phyloP scores from a whole-genome alignment of 2,888 invertebrate species.

The Drosophila koepferae region DNA sequence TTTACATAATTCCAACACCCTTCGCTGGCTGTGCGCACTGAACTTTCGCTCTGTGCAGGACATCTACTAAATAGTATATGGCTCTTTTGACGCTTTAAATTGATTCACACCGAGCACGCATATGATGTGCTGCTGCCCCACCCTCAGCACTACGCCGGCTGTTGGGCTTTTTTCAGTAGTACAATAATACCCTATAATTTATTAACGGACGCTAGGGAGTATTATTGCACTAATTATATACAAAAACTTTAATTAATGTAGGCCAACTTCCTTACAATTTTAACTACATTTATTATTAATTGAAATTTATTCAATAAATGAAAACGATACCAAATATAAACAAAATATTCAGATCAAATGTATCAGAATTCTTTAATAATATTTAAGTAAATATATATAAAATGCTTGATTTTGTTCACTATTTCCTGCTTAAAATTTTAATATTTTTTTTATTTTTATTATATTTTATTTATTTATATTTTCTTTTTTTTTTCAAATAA shows the following conservation, averaged over 20 bases:
- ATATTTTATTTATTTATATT: too few species aligned
- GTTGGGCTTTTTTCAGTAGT: constrained; percentile 8
- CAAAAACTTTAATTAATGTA: neutral
- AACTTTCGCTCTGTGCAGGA: constrained; percentile 60
- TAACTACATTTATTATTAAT: neutral
- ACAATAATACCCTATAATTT: constrained; percentile 35
- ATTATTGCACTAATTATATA: neutral
- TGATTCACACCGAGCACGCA: constrained; percentile 79
- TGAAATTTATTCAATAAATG: neutral
- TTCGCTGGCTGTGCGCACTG: constrained; percentile 39
- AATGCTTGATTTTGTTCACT: too few species aligned
- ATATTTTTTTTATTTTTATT: too few species aligned
- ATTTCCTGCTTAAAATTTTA: too few species aligned
- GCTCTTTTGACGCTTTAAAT: constrained; percentile 77
- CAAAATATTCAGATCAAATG: neutral
- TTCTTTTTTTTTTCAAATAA: too few species aligned
- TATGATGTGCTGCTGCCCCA: constrained; percentile 11
- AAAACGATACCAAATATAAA: neutral
- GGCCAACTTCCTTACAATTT: too few species aligned
- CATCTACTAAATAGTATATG: constrained; percentile 70
- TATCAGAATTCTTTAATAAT: too few species aligned
- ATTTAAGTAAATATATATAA: too few species aligned
- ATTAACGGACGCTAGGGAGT: too few species aligned
- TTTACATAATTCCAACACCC: constrained; percentile 74
- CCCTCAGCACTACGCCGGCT: constrained; percentile 10